phyloP scores from a whole-genome alignment of 2,888 invertebrate genomes.

The Lapara coniferarum region DNA sequence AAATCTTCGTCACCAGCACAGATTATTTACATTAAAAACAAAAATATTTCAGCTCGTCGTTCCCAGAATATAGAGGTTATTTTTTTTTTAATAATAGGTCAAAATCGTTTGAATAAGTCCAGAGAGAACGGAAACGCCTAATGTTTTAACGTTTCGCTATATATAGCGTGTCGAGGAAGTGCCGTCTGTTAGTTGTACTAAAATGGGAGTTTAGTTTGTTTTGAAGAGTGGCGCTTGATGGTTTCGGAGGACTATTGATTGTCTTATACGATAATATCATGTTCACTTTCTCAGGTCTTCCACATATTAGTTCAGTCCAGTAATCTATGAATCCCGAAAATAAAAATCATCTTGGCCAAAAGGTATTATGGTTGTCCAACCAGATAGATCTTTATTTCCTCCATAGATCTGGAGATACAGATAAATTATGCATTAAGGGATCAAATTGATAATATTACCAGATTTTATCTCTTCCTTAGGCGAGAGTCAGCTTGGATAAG shows the following conservation, averaged over 20 bases:
- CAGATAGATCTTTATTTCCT: too few species aligned
- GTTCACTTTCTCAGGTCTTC: neutral
- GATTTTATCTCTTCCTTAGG: too few species aligned
- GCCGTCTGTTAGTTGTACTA: conserved; percentile 1
- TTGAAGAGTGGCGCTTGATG: conserved; percentile 2
- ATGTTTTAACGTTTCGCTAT: conserved; percentile 19
- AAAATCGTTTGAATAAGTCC: conserved; percentile 21
- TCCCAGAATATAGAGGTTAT: conserved; percentile 4
- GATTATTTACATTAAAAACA: neutral
- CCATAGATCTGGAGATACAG: too few species aligned
- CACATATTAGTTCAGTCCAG: too few species aligned
- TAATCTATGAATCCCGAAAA: too few species aligned
- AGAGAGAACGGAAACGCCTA: conserved; percentile 20
- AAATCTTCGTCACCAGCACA: too few species aligned
- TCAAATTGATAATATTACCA: too few species aligned
- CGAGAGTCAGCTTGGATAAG: too few species aligned
- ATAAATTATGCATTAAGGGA: too few species aligned
- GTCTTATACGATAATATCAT: neutral
- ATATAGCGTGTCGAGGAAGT: conserved; percentile 15
- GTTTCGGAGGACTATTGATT: neutral
- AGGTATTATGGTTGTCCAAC: too few species aligned
- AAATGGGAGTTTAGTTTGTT: conserved; percentile 18
- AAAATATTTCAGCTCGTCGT: neutral
- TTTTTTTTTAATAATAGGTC: conserved; percentile 22
- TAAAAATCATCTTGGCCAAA: too few species aligned